phyloP scores from a whole-genome alignment of 2,888 invertebrate species.

The Chaitophorus viminalis region DNA sequence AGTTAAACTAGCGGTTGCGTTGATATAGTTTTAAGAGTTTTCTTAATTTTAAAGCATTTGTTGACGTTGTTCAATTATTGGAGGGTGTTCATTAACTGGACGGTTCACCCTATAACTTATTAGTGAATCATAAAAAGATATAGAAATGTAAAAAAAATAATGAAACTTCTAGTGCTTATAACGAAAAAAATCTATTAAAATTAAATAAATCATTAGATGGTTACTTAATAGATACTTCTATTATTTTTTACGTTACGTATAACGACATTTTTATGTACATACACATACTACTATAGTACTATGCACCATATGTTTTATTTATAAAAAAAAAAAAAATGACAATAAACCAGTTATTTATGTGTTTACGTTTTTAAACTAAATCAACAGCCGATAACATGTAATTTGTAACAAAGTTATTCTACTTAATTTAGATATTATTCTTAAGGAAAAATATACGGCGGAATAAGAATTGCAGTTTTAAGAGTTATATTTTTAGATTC shows the following conservation, averaged over 20 bases:
- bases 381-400: not conserved
- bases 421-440: not conserved
- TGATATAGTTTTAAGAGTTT: not conserved
- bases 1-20: not conserved
- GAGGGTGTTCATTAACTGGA: too few species aligned
- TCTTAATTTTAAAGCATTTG: too few species aligned
- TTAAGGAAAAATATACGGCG: not conserved
- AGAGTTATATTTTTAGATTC: too few species aligned
- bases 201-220: constrained; percentile 45
- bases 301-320: constrained; percentile 24
- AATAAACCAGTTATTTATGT: constrained; percentile 28
- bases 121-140: not conserved
- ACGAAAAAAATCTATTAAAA: constrained; percentile 24
- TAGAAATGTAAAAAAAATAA: too few species aligned
- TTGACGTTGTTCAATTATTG: too few species aligned
- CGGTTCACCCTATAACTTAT: too few species aligned
- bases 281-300: too few species aligned
- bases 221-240: constrained; percentile 18
- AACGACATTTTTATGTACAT: constrained; percentile 20
- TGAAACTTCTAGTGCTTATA: not conserved
- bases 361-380: constrained; percentile 7
- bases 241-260: not conserved
- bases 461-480: too few species aligned
- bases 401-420: not conserved
- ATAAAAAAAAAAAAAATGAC: constrained; percentile 32